Conservation (phyloP, 2,113 vertebrate species). For the Burhinus oedicnemus region DNA sequence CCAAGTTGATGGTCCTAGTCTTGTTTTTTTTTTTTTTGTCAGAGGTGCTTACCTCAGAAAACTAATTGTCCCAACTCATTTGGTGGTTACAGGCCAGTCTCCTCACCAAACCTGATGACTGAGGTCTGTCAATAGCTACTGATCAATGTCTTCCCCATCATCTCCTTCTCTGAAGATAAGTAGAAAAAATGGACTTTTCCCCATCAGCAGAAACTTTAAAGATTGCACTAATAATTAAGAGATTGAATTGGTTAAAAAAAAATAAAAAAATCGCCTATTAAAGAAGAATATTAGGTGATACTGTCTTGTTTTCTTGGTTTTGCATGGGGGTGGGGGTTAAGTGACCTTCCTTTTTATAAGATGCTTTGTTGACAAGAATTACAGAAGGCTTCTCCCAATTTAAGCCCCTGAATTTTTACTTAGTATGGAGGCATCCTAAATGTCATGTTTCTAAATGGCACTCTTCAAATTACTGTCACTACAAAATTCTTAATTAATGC, state of each 20-base stretch:
- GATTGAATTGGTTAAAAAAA: neutral
- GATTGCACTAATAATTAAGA: neutral
- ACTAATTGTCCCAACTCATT: neutral
- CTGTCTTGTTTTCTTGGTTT: neutral
- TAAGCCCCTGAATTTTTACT: conserved; percentile 13
- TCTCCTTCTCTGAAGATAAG: neutral
- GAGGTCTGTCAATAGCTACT: neutral
- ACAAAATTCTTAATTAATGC: conserved; percentile 53
- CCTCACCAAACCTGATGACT: neutral
- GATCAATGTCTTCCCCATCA: neutral
- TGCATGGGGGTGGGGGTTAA: neutral
- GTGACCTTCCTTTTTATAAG: neutral
- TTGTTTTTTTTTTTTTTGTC: neutral
- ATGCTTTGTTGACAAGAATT: neutral
- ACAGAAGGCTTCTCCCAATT: neutral
- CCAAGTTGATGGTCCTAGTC: neutral
- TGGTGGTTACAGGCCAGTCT: neutral
- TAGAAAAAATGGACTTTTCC: neutral
- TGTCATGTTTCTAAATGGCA: conserved; percentile 37
- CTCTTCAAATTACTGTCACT: conserved; percentile 53
- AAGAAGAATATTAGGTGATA: neutral
- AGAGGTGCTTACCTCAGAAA: neutral
- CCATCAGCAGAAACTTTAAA: neutral
- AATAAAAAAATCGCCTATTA: neutral
- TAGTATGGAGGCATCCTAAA: conserved; percentile 16